These are phyloP conservation scores for Marasmarcha lunaedactyla DNA, from an alignment of 2,888 invertebrate genomes.

Conservation along the genomic window DNA sequence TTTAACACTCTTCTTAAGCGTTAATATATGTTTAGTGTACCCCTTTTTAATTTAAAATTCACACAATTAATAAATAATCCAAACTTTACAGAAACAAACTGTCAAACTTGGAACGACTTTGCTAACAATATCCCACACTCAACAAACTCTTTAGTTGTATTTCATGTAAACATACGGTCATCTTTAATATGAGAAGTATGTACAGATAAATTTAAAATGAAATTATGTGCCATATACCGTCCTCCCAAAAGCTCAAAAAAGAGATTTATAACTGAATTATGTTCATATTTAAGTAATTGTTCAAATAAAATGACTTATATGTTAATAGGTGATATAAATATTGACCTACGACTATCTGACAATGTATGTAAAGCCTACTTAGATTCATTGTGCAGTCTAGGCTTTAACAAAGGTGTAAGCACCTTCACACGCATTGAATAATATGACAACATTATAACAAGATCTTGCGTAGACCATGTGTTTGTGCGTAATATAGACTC, in stretches of 20 bases:
- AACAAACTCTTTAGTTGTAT: neutral
- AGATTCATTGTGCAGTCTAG: slow-evolving; percentile 4
- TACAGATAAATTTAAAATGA: no score
- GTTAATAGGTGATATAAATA: slow-evolving; percentile 10
- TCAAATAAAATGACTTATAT: neutral
- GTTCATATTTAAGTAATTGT: neutral
- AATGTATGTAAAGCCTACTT: no score
- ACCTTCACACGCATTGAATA: slow-evolving; percentile 11
- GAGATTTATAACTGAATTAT: slow-evolving; percentile 4
- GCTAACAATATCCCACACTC: no score
- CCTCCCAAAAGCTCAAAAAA: no score
- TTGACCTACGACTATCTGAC: slow-evolving; percentile 2
- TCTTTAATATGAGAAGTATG: slow-evolving; percentile 3
- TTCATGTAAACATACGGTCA: slow-evolving; percentile 8
- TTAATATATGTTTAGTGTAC: no score
- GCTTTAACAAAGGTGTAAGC: slow-evolving; percentile 5
- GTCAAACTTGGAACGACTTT: no score
- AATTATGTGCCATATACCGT: no score
- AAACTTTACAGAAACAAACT: no score
- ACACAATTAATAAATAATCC: neutral
- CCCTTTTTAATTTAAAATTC: neutral
- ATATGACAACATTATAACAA: slow-evolving; percentile 4
- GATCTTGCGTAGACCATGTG: slow-evolving; percentile 11
- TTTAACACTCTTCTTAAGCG: no score
- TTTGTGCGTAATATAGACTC: slow-evolving; percentile 3